Percentiles rank a stretch among this genome's conserved stretches.
These are phyloP conservation scores for Chloroclysta siterata DNA, from an alignment of 2,888 invertebrate genomes.

Conservation along the genomic window DNA sequence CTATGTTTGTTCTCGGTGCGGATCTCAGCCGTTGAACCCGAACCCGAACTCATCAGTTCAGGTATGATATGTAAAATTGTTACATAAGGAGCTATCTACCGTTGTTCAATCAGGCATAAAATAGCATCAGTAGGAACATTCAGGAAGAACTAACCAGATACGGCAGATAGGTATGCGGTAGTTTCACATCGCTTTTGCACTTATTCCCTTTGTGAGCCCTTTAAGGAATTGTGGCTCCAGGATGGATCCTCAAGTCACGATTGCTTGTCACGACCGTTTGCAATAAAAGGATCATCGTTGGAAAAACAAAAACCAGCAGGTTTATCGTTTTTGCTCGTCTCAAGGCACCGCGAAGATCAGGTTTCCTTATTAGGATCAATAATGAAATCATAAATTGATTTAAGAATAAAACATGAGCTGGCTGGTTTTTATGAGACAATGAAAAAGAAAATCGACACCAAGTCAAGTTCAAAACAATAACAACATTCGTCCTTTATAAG, in stretches of 20 bases:
- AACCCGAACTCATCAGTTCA: too few relatives aligned
- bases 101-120: too few relatives aligned
- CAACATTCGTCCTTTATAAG: background rate
- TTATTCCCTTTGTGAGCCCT: slow-evolving; percentile 21
- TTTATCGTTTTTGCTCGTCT: slow-evolving; percentile 59
- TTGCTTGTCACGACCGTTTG: slow-evolving; percentile 17
- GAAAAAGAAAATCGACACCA: background rate
- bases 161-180: slow-evolving; percentile 6
- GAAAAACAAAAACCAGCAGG: slow-evolving; percentile 55
- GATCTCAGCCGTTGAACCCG: too few relatives aligned
- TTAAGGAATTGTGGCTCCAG: slow-evolving; percentile 16
- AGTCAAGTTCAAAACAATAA: background rate
- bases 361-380: slow-evolving; percentile 64
- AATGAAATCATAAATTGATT: slow-evolving; percentile 44
- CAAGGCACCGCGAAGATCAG: slow-evolving; percentile 61
- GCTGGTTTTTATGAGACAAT: background rate
- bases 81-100: too few relatives aligned
- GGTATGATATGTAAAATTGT: too few relatives aligned
- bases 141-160: background rate
- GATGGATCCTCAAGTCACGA: slow-evolving; percentile 32
- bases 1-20: too few relatives aligned
- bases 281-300: slow-evolving; percentile 44
- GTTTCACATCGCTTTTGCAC: slow-evolving; percentile 5
- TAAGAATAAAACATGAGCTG: slow-evolving; percentile 9
- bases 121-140: background rate